These are phyloP conservation scores for Bicyclus anynana DNA, from an alignment of 1,140 invertebrate genomes.

Conservation along the genomic window DNA sequence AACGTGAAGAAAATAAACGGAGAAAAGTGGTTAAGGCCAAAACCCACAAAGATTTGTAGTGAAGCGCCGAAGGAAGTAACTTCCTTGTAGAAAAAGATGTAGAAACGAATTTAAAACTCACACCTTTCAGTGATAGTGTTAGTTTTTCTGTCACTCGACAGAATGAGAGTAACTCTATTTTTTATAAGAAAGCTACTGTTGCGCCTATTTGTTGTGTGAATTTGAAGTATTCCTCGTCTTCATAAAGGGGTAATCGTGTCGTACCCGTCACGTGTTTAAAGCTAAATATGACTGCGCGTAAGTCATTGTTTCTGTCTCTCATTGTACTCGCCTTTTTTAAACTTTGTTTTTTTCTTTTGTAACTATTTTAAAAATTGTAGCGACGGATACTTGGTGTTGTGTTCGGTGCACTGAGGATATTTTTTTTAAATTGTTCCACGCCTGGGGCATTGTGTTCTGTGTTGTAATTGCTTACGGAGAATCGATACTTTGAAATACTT, in stretches of 20 bases:
- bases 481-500: neutral
- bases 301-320: conserved; percentile 7
- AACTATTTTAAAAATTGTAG: conserved; percentile 5
- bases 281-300: conserved; percentile 5
- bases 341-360: neutral
- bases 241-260: neutral
- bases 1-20: no score
- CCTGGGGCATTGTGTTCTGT: neutral
- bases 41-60: no score
- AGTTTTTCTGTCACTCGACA: no score
- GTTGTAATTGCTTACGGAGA: neutral
- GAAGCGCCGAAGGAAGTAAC: no score
- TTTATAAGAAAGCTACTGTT: no score
- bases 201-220: no score
- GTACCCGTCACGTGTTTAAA: neutral
- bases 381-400: neutral
- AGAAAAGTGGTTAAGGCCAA: no score
- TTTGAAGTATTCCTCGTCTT: no score
- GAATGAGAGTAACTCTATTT: no score
- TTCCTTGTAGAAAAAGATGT: no score
- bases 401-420: neutral
- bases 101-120: no score
- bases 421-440: neutral
- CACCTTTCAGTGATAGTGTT: no score
- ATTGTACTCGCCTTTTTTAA: neutral